These are phyloP conservation scores for Hydropsyche tenuis DNA, from an alignment of 1,140 invertebrate genomes.

Conservation along the genomic window DNA sequence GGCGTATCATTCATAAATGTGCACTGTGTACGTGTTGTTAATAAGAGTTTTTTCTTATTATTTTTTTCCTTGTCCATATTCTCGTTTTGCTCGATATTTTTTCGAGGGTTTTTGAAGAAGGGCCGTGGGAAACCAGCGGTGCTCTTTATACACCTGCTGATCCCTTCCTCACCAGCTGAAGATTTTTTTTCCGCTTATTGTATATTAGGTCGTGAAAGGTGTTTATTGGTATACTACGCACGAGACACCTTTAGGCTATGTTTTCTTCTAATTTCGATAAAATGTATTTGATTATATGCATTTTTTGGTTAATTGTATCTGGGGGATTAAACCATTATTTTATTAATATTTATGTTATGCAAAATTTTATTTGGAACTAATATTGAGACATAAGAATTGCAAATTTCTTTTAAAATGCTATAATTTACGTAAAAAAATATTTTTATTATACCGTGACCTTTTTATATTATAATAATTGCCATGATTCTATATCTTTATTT, in stretches of 20 bases:
- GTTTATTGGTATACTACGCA: conserved; percentile 23
- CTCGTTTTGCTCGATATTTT: background rate
- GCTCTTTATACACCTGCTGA: conserved; percentile 21
- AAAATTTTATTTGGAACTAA: too few species aligned
- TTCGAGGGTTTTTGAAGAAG: conserved; percentile 7
- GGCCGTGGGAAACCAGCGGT: conserved; percentile 26
- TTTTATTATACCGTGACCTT: too few species aligned
- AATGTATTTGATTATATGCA: too few species aligned
- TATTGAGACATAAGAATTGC: too few species aligned
- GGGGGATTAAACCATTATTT: too few species aligned
- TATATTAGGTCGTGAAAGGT: conserved; percentile 4
- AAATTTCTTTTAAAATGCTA: too few species aligned
- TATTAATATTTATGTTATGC: too few species aligned
- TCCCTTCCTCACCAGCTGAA: conserved; percentile 6
- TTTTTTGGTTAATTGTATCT: too few species aligned
- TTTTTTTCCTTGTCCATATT: background rate
- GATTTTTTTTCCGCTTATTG: conserved; percentile 1
- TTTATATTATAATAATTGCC: too few species aligned
- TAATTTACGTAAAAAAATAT: too few species aligned
- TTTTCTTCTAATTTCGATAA: conserved; percentile 9
- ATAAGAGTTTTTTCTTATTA: background rate
- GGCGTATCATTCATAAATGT: conserved; percentile 20
- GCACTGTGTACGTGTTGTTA: background rate
- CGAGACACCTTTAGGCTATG: conserved; percentile 24
- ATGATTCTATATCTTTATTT: too few species aligned